Percentiles rank a stretch among this genome's conserved stretches.
Evolutionary conservation across 2,113 vertebrate genomes (phyloP).

Genomic region (Colossoma macropomum): DNA sequence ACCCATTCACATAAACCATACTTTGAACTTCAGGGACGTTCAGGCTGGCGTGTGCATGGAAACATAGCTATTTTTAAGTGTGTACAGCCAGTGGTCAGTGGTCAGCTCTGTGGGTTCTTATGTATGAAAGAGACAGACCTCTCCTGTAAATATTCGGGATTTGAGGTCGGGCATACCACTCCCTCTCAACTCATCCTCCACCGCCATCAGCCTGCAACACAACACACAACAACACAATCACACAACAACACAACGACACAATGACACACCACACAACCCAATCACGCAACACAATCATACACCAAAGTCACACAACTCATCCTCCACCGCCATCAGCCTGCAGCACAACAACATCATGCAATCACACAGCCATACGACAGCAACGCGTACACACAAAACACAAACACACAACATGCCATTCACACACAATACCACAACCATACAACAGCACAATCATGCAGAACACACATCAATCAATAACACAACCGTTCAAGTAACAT

Average conservation of each 20-base stretch:
- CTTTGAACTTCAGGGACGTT: background rate
- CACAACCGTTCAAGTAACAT: background rate
- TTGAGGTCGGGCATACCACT: slow-evolving; percentile 86
- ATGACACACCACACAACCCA: slow-evolving; percentile 31
- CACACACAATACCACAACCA: background rate
- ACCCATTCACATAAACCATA: no score
- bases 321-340: slow-evolving; percentile 84
- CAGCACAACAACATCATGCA: slow-evolving; percentile 50
- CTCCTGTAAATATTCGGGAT: slow-evolving; percentile 96
- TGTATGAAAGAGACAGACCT: slow-evolving; percentile 82
- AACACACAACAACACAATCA: slow-evolving; percentile 49
- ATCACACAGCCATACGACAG: slow-evolving; percentile 37
- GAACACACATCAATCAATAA: background rate
- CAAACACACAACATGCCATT: slow-evolving; percentile 15
- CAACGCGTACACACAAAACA: slow-evolving; percentile 22
- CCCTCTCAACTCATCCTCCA: slow-evolving; percentile 83
- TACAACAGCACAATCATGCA: background rate
- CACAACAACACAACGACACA: slow-evolving; percentile 43
- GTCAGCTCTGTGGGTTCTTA: slow-evolving; percentile 53
- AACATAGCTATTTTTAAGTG: slow-evolving; percentile 19
- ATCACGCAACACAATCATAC: slow-evolving; percentile 7
- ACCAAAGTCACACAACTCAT: slow-evolving; percentile 69
- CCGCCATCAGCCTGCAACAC: slow-evolving; percentile 80
- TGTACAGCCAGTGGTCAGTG: slow-evolving; percentile 24
- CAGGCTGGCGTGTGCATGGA: slow-evolving; percentile 16